A percentile compares a stretch with the other conserved stretches of the same genome.
Conservation (phyloP, 2,888 invertebrate genomes). For the Ectemnius lituratus region DNA sequence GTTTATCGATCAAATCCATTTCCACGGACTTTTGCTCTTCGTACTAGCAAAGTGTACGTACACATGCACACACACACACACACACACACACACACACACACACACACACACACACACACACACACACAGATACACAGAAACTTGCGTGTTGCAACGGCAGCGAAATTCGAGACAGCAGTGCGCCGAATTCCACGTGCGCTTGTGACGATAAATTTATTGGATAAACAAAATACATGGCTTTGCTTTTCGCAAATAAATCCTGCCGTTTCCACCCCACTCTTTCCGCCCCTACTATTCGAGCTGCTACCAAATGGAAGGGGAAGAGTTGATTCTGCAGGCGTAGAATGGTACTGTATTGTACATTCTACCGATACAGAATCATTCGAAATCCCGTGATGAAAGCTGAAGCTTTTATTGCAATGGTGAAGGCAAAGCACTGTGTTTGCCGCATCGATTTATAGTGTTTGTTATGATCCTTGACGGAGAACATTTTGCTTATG, state of each 20-base stretch:
- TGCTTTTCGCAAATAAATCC: conserved; percentile 40
- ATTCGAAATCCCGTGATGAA: too few species aligned
- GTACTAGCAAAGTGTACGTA: conserved; percentile 21
- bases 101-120: too few species aligned
- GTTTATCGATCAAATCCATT: conserved; percentile 53
- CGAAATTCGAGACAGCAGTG: conserved; percentile 25
- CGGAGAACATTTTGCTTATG: too few species aligned
- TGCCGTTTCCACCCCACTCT: neutral
- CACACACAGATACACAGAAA: too few species aligned
- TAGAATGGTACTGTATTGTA: too few species aligned
- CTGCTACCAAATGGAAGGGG: neutral
- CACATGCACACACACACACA: too few species aligned
- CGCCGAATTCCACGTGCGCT: conserved; percentile 16
- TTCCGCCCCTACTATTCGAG: neutral
- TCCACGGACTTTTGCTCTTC: conserved; percentile 43
- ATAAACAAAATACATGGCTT: conserved; percentile 47
- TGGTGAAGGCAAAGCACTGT: too few species aligned
- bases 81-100: too few species aligned
- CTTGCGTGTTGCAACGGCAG: neutral
- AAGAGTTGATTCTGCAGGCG: neutral
- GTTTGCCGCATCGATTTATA: too few species aligned
- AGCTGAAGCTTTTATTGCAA: too few species aligned
- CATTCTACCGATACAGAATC: too few species aligned
- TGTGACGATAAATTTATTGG: conserved; percentile 44
- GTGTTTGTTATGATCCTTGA: too few species aligned